Evolutionary conservation across 2,797 vertebrate species (phyloP).

Genomic region (Vultur gryphus): DNA sequence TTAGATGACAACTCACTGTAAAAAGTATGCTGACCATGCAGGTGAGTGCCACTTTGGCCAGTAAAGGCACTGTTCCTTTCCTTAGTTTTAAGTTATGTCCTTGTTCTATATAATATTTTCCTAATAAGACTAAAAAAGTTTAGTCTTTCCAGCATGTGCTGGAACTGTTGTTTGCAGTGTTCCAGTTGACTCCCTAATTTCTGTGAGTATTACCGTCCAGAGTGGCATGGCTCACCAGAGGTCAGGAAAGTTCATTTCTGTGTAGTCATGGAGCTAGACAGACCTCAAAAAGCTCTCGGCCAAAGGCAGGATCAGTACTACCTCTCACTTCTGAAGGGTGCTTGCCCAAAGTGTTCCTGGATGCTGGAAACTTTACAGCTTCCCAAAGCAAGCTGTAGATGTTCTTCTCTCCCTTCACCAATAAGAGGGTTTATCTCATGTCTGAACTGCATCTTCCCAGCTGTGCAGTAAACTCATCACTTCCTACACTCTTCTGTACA

Average conservation of each 20-base stretch:
- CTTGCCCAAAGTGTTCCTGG: neutral
- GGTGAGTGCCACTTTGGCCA: neutral
- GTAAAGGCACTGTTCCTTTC: neutral
- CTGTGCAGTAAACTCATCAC: neutral
- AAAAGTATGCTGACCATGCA: neutral
- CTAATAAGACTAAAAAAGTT: neutral
- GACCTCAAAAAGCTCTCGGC: neutral
- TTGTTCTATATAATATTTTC: neutral
- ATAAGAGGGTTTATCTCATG: neutral
- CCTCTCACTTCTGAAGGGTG: neutral
- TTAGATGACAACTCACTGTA: neutral
- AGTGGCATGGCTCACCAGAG: neutral
- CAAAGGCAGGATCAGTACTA: neutral
- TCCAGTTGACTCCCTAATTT: neutral
- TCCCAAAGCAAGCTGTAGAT: neutral
- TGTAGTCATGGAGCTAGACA: neutral
- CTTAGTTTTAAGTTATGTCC: neutral
- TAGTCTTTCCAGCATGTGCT: neutral
- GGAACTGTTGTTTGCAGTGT: neutral
- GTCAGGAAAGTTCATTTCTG: neutral
- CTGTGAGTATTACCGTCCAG: neutral
- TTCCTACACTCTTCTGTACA: neutral
- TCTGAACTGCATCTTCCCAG: neutral
- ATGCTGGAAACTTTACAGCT: neutral
- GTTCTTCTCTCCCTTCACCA: neutral